Conservation (phyloP, 2,888 invertebrate genomes). For the Ceramica pisi region DNA sequence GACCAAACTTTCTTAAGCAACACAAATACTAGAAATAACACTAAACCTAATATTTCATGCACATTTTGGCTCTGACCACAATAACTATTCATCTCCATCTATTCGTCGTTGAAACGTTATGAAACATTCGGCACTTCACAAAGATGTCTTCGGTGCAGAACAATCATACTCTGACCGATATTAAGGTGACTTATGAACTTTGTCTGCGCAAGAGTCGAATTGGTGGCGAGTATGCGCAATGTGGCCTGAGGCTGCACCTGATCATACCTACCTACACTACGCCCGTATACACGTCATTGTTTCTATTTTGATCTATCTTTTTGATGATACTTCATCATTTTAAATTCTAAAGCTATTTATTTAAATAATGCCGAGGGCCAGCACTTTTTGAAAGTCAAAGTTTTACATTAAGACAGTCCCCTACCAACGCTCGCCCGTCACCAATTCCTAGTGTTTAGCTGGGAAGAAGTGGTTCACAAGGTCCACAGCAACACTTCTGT, state of each 20-base stretch:
- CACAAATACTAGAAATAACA: neutral
- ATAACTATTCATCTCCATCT: slow-evolving; percentile 10
- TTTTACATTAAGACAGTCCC: no score
- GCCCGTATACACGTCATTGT: neutral
- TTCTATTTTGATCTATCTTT: neutral
- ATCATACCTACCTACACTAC: neutral
- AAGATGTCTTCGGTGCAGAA: slow-evolving; percentile 29
- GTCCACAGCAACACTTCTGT: no score
- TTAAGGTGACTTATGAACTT: slow-evolving; percentile 53
- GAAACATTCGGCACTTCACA: slow-evolving; percentile 23
- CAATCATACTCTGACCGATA: slow-evolving; percentile 35
- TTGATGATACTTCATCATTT: neutral
- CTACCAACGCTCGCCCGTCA: no score
- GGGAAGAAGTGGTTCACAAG: no score
- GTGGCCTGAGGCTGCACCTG: slow-evolving; percentile 8
- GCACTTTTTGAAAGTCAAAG: no score
- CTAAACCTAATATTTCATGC: slow-evolving; percentile 19
- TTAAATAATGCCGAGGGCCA: no score
- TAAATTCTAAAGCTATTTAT: no score
- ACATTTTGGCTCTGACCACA: neutral
- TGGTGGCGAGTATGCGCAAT: neutral
- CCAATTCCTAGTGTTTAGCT: no score
- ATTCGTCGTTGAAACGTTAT: slow-evolving; percentile 16
- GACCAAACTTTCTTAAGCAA: neutral
- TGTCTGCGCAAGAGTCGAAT: slow-evolving; percentile 46